phyloP scores from a whole-genome alignment of 1,140 invertebrate genomes.

The Batillaria attramentaria region DNA sequence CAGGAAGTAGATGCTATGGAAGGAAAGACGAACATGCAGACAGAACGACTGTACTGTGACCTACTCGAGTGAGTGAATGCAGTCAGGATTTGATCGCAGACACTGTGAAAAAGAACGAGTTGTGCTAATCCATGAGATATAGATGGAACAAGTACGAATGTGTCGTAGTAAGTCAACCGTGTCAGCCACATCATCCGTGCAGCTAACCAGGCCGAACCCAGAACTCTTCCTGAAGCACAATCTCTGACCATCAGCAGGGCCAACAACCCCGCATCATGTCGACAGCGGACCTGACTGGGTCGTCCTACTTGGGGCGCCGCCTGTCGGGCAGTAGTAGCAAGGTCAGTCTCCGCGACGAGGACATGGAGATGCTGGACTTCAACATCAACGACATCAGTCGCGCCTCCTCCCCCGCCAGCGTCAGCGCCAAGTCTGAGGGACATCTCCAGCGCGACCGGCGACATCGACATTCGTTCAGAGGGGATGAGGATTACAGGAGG shows the following conservation, averaged over 20 bases:
- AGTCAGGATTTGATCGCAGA: too few species aligned
- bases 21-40: too few species aligned
- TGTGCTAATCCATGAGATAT: background rate
- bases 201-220: background rate
- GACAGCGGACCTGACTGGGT: conserved; percentile 23
- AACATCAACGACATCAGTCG: conserved; percentile 47
- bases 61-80: too few species aligned
- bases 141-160: background rate
- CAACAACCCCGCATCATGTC: conserved; percentile 10
- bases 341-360: conserved; percentile 41
- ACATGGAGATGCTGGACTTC: conserved; percentile 39
- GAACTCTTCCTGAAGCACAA: background rate
- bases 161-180: background rate
- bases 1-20: too few species aligned
- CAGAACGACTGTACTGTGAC: too few species aligned
- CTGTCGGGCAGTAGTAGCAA: conserved; percentile 37
- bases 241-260: background rate
- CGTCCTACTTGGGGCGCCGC: conserved; percentile 31
- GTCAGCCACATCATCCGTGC: background rate
- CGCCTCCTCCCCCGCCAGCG: conserved; percentile 39
- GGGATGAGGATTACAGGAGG: conserved; percentile 30
- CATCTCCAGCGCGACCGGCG: conserved; percentile 33
- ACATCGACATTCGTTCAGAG: conserved; percentile 29
- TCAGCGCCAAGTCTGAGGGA: conserved; percentile 39
- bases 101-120: background rate